Evolutionary conservation across 2,113 vertebrate species (phyloP), one percentile per base, ranked within the genome.

Genomic region (Girardinichthys multiradiatus): DNA sequence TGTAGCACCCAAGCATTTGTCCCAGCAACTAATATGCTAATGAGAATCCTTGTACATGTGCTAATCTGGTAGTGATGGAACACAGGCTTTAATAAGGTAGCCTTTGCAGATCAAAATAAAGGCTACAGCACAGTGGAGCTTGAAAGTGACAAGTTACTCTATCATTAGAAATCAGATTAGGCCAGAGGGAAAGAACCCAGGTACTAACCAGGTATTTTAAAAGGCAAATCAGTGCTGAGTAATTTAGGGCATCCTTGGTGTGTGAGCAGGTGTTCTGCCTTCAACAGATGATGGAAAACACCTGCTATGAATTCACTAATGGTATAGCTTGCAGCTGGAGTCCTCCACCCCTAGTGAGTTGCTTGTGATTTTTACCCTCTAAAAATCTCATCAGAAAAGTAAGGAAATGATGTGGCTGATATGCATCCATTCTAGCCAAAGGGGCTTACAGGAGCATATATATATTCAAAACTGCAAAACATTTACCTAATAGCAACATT

Each of bases 31-130:
- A 61, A 63, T 84, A 84, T 87, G 84, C 74, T 86, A 84, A 88
- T 78, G 42, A 21, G 64, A 51, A 74, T 79, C 74, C 86, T 81
- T 88, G 71, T 72, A 77, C 60, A 5, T 80, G 91, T 89, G 90
- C 72, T 88, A 88, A 89, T 86, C 19, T 57, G 4, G 17, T 71
- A n/a, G 66, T 76, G 76, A 68, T 70, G 72, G 72, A 85, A 57
- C 54, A 64, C 63, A 68, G 28, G 81, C 73, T 70, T 63, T 75
- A 77, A 70, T 76, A 89, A 74, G 12, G 9, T 30, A 76, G 73
- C 82, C 74, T 79, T 64, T 80, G 54, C 35, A 59, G 63, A 72
- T 89, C 83, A 89, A 76, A 88, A 86, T 79, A 76, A 78, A 85
- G 73, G 84, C 62, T 85, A 51, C 51, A 70, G 76, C 64, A 72